Percentiles rank a stretch among this genome's conserved stretches.
phyloP scores from a whole-genome alignment of 2,888 invertebrate genomes.

The Acleris holmiana region DNA sequence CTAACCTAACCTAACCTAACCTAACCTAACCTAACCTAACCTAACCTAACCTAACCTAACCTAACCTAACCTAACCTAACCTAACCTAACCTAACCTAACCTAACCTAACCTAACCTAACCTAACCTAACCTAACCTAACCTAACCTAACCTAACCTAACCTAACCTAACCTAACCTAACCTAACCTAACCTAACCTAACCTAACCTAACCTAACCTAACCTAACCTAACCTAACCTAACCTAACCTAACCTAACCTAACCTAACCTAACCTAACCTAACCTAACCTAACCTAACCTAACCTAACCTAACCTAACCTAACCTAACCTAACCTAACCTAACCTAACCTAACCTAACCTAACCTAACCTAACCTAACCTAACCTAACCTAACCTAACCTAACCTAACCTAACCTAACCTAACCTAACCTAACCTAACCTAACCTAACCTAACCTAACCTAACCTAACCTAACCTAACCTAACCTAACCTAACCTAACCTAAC shows the following conservation, averaged over 20 bases:
- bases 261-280: slow-evolving; percentile 20
- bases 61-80: slow-evolving; percentile 20
- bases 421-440: slow-evolving; percentile 20
- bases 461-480: slow-evolving; percentile 20
- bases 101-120: slow-evolving; percentile 20
- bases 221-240: slow-evolving; percentile 20
- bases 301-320: slow-evolving; percentile 20
- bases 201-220: slow-evolving; percentile 20
- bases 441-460: slow-evolving; percentile 20
- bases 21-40: slow-evolving; percentile 20
- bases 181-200: slow-evolving; percentile 20
- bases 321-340: slow-evolving; percentile 32
- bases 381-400: slow-evolving; percentile 13
- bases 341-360: slow-evolving; percentile 35
- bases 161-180: slow-evolving; percentile 20
- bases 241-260: slow-evolving; percentile 20
- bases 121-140: slow-evolving; percentile 20
- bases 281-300: slow-evolving; percentile 20
- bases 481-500: slow-evolving; percentile 20
- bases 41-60: slow-evolving; percentile 19
- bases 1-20: slow-evolving; percentile 20
- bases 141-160: slow-evolving; percentile 20
- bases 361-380: slow-evolving; percentile 20
- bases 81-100: slow-evolving; percentile 20
- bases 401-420: slow-evolving; percentile 13